These are phyloP conservation scores for Lynx canadensis DNA, from an alignment of 2,113 vertebrate genomes.

Conservation along the genomic window DNA sequence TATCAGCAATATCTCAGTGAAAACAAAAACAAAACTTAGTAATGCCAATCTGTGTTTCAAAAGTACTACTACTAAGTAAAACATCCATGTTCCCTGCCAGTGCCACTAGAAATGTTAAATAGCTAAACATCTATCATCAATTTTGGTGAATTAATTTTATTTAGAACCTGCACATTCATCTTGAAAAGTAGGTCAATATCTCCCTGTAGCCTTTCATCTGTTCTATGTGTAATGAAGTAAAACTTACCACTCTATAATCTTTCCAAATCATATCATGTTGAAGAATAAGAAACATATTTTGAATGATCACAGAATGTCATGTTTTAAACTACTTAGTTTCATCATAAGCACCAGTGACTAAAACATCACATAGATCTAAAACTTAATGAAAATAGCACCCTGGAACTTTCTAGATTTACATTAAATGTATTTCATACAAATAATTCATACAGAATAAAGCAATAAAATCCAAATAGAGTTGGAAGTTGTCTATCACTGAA, in stretches of 20 bases:
- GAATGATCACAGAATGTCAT: background rate
- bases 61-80: background rate
- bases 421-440: background rate
- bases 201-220: background rate
- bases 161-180: background rate
- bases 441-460: background rate
- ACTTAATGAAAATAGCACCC: background rate
- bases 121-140: background rate
- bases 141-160: background rate
- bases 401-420: background rate
- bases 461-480: background rate
- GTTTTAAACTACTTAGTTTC: conserved; percentile 33
- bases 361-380: background rate
- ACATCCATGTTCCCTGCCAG: background rate
- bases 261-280: background rate
- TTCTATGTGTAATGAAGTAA: background rate
- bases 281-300: background rate
- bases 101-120: background rate
- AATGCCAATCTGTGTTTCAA: background rate
- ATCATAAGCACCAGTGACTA: background rate
- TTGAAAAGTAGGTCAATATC: background rate
- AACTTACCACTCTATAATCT: background rate
- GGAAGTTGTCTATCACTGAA: background rate
- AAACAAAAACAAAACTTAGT: background rate
- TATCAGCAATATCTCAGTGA: background rate